Percentiles rank a stretch among this genome's conserved stretches.
These are phyloP conservation scores for Musca domestica DNA, from an alignment of 1,140 invertebrate genomes.

Conservation along the genomic window DNA sequence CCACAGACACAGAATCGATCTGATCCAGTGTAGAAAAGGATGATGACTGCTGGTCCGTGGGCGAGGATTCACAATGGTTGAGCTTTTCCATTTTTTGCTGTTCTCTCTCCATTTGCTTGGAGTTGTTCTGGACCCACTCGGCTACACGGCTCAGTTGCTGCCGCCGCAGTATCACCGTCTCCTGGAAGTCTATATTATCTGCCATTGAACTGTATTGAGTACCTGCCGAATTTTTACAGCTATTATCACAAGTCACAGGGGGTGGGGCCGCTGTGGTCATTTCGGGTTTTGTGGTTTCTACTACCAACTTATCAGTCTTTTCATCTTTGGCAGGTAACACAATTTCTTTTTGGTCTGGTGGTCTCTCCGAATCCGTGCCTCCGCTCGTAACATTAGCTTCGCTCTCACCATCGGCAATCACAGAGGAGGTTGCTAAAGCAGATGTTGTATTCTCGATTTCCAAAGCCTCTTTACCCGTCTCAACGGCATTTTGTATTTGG, in stretches of 20 bases:
- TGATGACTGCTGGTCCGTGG: conserved; percentile 40
- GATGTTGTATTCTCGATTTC: neutral
- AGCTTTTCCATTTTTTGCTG: conserved; percentile 28
- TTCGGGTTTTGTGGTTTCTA: neutral
- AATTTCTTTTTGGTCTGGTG: neutral
- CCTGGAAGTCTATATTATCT: conserved; percentile 48
- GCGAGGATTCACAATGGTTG: conserved; percentile 39
- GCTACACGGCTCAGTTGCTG: conserved; percentile 67
- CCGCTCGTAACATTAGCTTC: neutral
- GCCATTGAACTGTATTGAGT: conserved; percentile 44
- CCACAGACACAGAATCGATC: conserved; percentile 50
- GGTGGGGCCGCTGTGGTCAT: neutral
- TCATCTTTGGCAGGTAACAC: conserved; percentile 10
- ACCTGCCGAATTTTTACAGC: conserved; percentile 39
- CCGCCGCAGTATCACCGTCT: conserved; percentile 55
- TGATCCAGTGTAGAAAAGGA: conserved; percentile 47
- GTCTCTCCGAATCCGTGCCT: neutral
- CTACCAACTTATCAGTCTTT: conserved; percentile 20
- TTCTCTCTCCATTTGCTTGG: conserved; percentile 44
- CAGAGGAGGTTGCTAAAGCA: neutral
- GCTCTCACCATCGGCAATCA: neutral
- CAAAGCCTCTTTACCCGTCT: neutral
- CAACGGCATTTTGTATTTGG: neutral
- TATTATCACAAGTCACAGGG: conserved; percentile 26
- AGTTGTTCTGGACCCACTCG: conserved; percentile 66